phyloP scores from a whole-genome alignment of 35 echinoderm and acorn worm species.

The Acanthaster planci region DNA sequence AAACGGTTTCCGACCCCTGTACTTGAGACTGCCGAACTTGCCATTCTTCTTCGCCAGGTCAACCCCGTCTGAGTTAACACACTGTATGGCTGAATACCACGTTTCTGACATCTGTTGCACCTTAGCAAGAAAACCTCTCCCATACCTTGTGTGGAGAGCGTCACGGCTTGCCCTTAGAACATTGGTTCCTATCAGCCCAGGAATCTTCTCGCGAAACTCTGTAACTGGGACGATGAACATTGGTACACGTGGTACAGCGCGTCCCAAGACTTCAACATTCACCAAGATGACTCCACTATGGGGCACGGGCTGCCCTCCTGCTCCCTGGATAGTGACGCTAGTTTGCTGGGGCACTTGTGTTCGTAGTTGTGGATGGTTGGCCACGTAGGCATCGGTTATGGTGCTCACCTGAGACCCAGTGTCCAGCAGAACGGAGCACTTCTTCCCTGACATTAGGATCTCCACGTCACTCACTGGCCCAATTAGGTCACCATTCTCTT shows the following conservation, averaged over 20 bases:
- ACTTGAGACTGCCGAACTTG: background rate
- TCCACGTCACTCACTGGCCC: too few species aligned
- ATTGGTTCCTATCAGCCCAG: conserved; percentile 31
- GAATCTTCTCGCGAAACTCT: background rate
- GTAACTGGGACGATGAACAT: conserved; percentile 17
- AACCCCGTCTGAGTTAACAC: conserved; percentile 30
- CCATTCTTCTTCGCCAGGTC: conserved; percentile 25
- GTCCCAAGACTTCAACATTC: background rate
- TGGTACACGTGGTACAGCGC: conserved; percentile 9
- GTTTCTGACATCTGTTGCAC: background rate
- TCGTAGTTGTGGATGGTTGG: background rate
- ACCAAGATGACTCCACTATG: conserved; percentile 27
- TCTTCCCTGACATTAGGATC: too few species aligned
- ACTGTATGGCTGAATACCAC: conserved; percentile 15
- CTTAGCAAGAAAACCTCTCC: background rate
- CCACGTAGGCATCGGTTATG: conserved; percentile 14
- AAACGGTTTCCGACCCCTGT: background rate
- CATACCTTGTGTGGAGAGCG: background rate
- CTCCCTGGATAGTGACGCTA: background rate
- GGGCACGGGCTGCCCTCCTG: conserved; percentile 19
- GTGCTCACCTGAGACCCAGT: too few species aligned
- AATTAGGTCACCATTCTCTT: too few species aligned
- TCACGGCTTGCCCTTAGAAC: background rate
- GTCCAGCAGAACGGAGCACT: too few species aligned
- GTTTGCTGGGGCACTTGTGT: background rate